Evolutionary conservation across 2,797 vertebrate genomes (phyloP).

Genomic region (Tolypeutes matacus): DNA sequence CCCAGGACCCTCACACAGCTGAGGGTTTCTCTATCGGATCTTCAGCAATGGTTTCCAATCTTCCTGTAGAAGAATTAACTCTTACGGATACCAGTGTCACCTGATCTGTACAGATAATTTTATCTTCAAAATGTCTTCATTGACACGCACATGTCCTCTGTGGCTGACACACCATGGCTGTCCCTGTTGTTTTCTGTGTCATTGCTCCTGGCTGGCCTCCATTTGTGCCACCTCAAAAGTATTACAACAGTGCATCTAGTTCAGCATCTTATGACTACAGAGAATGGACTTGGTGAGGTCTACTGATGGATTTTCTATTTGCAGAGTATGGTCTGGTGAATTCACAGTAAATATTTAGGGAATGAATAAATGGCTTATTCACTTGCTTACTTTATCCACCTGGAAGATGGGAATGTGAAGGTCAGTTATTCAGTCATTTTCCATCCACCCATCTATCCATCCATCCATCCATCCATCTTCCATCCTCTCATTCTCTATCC

Average conservation of each 20-base stretch:
- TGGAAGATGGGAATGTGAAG: neutral
- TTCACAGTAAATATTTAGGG: neutral
- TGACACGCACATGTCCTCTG: neutral
- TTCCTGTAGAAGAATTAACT: neutral
- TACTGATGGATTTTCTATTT: neutral
- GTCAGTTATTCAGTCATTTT: neutral
- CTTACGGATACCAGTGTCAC: neutral
- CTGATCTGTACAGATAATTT: neutral
- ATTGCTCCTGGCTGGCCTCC: neutral
- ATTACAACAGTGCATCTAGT: neutral
- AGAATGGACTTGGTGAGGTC: neutral
- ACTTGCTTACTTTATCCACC: neutral
- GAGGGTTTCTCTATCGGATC: neutral
- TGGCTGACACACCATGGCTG: neutral
- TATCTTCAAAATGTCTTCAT: neutral
- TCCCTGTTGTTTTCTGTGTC: neutral
- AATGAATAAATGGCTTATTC: neutral
- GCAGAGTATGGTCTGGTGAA: neutral
- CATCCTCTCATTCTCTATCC: neutral
- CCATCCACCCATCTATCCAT: neutral
- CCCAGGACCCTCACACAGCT: neutral
- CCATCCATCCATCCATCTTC: neutral
- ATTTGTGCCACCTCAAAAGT: neutral
- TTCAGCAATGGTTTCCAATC: neutral
- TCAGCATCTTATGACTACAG: neutral